Evolutionary conservation across 2,113 vertebrate species (phyloP), one percentile per base, ranked within the genome.

Genomic region (Cebidichthys violaceus): DNA sequence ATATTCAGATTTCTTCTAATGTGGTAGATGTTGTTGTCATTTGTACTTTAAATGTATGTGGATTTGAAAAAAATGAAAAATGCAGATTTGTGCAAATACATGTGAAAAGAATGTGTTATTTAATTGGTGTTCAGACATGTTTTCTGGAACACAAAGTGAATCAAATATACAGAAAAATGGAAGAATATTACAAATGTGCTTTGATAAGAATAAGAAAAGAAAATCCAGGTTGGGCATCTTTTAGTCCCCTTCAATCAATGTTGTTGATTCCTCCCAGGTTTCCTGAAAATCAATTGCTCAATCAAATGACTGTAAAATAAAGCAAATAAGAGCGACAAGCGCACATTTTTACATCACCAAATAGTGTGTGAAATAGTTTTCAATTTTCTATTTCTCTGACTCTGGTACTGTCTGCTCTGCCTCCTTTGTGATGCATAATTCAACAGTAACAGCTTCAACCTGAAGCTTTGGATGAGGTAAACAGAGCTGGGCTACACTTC

Each of bases 401-500:
- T 67, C 15, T 77, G 62, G 75, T 35, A 18, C 74, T 7, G 18
- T 50, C 22, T 8, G 8, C 29, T 75, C n/a, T 9, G 67, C 71
- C 45, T 70, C 55, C 64, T 79, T 69, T 70, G 64, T 82, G 69
- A 91, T 69, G 65, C 72, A 80, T 82, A 68, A 85, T 82, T 85
- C 66, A 77, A 39, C 11, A 72, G 75, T 22, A 71, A 73, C 85
- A 29, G 62, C 57, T 60, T 75, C 75, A 37, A 73, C 59, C 73
- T 33, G 52, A 72, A 35, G 66, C 81, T 81, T 35, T 64, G 61
- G 68, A 52, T 73, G 87, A 78, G 75, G 77, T 83, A 91, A 90
- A 92, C 86, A 90, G 70, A 90, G 67, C 65, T 13, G 29, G 59
- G 78, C 84, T 62, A 60, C 84, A 86, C 90, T 88, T 92, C 88